phyloP scores from a whole-genome alignment of 2,797 vertebrate genomes.

The Hapalemur alaotrensis region DNA sequence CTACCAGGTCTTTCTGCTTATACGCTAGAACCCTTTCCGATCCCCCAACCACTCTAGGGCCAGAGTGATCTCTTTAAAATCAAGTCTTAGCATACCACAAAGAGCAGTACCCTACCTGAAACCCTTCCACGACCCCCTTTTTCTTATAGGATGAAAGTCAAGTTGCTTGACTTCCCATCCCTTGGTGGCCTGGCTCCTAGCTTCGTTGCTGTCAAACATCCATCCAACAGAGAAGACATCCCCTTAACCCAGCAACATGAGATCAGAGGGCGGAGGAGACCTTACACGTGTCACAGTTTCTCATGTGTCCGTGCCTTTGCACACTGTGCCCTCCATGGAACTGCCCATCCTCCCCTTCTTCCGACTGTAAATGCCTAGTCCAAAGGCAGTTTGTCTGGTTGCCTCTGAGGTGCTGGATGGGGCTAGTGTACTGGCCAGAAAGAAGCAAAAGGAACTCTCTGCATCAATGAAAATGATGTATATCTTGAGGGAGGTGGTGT shows the following conservation, averaged over 20 bases:
- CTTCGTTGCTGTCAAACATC: neutral
- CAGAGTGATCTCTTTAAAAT: constrained; percentile 16
- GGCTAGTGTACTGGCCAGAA: neutral
- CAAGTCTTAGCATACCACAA: neutral
- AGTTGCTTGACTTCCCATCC: neutral
- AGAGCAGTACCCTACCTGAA: neutral
- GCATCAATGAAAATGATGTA: neutral
- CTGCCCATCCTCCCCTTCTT: neutral
- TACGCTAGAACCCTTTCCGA: neutral
- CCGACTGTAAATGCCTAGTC: neutral
- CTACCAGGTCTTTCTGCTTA: neutral
- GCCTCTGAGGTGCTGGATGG: neutral
- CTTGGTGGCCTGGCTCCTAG: neutral
- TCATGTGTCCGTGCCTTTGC: neutral
- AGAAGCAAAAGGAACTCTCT: neutral
- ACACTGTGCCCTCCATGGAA: neutral
- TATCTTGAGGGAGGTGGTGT: neutral
- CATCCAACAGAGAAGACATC: neutral
- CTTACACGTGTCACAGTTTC: neutral
- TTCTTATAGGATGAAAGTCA: neutral
- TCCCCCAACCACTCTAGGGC: neutral
- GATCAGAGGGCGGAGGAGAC: neutral
- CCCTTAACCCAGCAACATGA: neutral
- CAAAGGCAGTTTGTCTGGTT: neutral
- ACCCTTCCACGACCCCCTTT: neutral